These are phyloP conservation scores for Colinus virginianus DNA, from an alignment of 2,113 vertebrate genomes.

Conservation along the genomic window DNA sequence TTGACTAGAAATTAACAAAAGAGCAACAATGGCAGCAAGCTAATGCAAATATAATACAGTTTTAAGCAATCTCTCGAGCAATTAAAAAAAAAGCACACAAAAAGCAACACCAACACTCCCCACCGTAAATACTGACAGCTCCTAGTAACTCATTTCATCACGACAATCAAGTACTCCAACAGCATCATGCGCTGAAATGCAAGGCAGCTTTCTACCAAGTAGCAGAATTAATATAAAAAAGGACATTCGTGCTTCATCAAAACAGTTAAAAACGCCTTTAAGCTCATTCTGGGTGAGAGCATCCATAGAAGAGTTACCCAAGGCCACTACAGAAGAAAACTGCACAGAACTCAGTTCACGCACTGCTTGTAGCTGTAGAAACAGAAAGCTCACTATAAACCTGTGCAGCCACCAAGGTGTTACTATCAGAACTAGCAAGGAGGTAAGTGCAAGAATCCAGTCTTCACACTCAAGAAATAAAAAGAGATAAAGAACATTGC, in stretches of 20 bases:
- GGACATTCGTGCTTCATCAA: neutral
- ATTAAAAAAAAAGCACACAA: neutral
- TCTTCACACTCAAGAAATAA: neutral
- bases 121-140: neutral
- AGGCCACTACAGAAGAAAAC: neutral
- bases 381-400: neutral
- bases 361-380: neutral
- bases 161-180: neutral
- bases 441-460: neutral
- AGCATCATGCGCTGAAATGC: neutral
- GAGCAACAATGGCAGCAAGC: neutral
- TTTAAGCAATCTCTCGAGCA: neutral
- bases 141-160: neutral
- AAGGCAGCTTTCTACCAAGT: neutral
- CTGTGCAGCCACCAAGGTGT: fast-evolving
- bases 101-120: neutral
- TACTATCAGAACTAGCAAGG: neutral
- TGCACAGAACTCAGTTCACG: neutral
- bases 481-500: neutral
- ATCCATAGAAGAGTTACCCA: neutral
- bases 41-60: neutral
- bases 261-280: neutral
- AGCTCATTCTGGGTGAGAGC: neutral
- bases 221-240: neutral
- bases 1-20: neutral